These are phyloP conservation scores for Chauna torquata DNA, from an alignment of 2,113 vertebrate species.

Conservation along the genomic window DNA sequence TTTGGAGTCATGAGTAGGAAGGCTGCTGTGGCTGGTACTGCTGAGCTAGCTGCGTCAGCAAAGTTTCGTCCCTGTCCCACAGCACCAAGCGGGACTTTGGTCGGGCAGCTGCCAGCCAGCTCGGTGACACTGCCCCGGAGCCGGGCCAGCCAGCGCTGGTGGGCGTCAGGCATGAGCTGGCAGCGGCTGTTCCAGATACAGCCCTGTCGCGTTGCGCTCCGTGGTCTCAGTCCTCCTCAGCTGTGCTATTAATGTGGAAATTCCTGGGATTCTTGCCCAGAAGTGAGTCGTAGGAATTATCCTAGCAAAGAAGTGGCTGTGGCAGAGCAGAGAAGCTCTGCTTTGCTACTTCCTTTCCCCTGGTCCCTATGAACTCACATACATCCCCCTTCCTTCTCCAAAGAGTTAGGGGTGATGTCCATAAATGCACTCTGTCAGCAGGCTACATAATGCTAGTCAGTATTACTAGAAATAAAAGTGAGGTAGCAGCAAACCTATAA, in stretches of 20 bases:
- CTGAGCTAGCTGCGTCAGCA: background rate
- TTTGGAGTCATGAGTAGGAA: background rate
- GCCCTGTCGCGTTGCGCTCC: rapidly evolving
- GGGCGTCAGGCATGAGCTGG: rapidly evolving
- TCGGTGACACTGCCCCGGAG: rapidly evolving
- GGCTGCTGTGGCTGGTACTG: background rate
- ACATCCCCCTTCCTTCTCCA: background rate
- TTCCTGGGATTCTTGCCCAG: rapidly evolving
- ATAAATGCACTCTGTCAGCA: background rate
- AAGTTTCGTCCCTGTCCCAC: background rate
- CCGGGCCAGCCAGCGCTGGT: rapidly evolving
- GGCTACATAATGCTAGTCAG: background rate
- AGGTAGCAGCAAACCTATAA: background rate
- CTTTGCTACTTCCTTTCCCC: background rate
- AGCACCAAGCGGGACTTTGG: rapidly evolving
- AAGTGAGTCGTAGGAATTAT: background rate
- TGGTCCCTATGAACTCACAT: rapidly evolving
- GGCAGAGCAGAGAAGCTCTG: background rate
- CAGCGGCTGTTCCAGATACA: rapidly evolving
- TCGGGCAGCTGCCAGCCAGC: rapidly evolving
- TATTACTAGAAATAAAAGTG: background rate
- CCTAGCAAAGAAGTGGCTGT: background rate
- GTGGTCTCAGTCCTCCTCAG: background rate
- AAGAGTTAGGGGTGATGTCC: background rate
- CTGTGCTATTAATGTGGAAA: background rate